Evolutionary conservation across 2,888 invertebrate species (phyloP).

Genomic region (Abrostola triplasia): DNA sequence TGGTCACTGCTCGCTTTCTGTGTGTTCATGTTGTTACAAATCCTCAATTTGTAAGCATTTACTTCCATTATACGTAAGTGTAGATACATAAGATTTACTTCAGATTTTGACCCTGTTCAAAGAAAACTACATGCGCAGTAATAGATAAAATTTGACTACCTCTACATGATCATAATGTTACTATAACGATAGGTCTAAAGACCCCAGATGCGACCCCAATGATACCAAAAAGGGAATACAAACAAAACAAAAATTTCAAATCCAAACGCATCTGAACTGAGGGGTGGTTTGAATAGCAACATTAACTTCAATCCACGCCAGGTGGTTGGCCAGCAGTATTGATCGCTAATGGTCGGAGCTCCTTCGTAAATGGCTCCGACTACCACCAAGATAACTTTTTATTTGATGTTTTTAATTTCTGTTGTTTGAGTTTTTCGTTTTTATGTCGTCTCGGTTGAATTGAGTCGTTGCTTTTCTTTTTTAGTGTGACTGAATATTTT

Average conservation of each 20-base stretch:
- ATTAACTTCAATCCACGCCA: conserved; percentile 54
- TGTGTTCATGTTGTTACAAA: too few species aligned
- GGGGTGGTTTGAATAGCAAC: conserved; percentile 51
- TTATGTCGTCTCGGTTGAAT: not conserved
- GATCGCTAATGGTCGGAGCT: conserved; percentile 51
- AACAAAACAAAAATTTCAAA: conserved; percentile 24
- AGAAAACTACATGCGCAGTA: too few species aligned
- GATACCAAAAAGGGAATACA: conserved; percentile 11
- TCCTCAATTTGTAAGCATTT: too few species aligned
- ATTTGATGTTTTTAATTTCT: conserved; percentile 26
- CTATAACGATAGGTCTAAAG: not conserved
- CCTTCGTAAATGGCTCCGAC: conserved; percentile 37
- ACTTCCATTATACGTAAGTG: too few species aligned
- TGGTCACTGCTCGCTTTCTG: too few species aligned
- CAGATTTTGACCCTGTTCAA: too few species aligned
- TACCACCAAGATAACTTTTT: conserved; percentile 39
- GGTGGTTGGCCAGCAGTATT: conserved; percentile 51
- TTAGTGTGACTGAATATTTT: not conserved
- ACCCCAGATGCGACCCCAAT: not conserved
- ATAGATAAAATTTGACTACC: not conserved
- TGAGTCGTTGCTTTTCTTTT: not conserved
- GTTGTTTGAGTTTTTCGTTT: conserved; percentile 14
- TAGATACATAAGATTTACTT: too few species aligned
- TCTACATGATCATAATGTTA: not conserved
- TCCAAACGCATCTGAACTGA: conserved; percentile 42